Evolutionary conservation across 2,797 vertebrate species (phyloP), one percentile per base, ranked within the genome.

Genomic region (Chaunax sp.): DNA sequence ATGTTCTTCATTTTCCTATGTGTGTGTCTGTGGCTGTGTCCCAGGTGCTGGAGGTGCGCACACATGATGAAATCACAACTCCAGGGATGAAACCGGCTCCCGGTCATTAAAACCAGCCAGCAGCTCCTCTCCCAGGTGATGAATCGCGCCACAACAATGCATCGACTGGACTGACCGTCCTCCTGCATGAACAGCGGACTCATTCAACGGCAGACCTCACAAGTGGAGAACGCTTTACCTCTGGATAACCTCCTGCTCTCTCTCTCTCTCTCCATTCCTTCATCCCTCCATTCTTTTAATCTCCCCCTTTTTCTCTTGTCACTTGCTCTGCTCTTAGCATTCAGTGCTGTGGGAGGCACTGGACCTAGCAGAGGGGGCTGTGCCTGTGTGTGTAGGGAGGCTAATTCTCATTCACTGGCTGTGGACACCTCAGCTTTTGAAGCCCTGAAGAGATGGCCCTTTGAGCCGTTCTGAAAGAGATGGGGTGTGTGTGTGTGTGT

Each of bases 361-460:
- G 60, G 76, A 66, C 61, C 69, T 84, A 79, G 83, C 81, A 85
- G 56, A 58, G 57, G 67, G 58, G 71, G 70, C 28, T 65, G 6
- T 54, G 47, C 55, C 26, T 47, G 30, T 38, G 49, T 45, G 44
- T 38, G 72, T 25, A 57, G 37, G 38, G 64, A 40, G 64, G 40
- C 41, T 87, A 20, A 91, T 94, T 93, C 93, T 92, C 92, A 94
- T 94, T 92, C 93, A 86, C 60, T 65, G 81, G 90, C 88, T 90
- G 72, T 23, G 89, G 85, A 84, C 68, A 82, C 82, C 90, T 87
- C 86, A 67, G 90, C 89, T 88, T 89, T 87, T 90, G 90, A 87
- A 82, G 84, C 87, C 82, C 86, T 88, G 83, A 92, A 93, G 92
- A 93, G 90, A 92, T 73, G 81, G 71, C 62, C 87, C 85, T 93